Evolutionary conservation across 2,113 vertebrate species (phyloP), one percentile per base, ranked within the genome.

Genomic region (Tapirus terrestris): DNA sequence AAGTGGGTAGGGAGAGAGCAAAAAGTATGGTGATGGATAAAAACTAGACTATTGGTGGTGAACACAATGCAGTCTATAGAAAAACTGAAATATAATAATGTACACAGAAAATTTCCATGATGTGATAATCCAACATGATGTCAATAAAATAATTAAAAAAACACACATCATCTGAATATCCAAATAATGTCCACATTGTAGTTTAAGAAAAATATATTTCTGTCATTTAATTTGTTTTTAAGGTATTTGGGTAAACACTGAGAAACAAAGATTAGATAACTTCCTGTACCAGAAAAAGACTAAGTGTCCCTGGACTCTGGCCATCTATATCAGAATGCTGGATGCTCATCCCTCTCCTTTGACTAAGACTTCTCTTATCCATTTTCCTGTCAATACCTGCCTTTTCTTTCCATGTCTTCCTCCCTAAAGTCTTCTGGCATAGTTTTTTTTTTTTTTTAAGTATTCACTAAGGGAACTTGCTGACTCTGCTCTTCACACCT

Each of bases 391-490:
- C 39, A 39, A 48, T 92, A 36, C 51, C 21, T 96, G 17, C 27
- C 13, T 90, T 90, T 96, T 91, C 13, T 60, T 88, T 81, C 70
- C 25, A 48, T 0, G 3, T 63, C 18, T 83, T 53, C 53, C 67
- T 88, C 65, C 25, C 14, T 73, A 23, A 33, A 75, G 18, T 95
- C 31, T 60, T 36, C 51, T 29, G 21, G 45, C 25, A 81, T 85
- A 29, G 21, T 23, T 61, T 86, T 91, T 86, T 58, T 23, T 39
- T 39, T 39, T 39, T 39, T 39, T 39, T 83, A 77, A 93, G 75
- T 89, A 92, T 86, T 92, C 77, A 70, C 56, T 51, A 60, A 75
- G 68, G 27, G n/a, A 96, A 93, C 18, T 96, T 95, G 96, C 77
- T 96, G 82, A 85, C 53, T 96, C 53, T 73, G 77, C 73, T 72